Evolutionary conservation across 2,113 vertebrate genomes (phyloP), one percentile per base, ranked within the genome.

Genomic region (Canis aureus): DNA sequence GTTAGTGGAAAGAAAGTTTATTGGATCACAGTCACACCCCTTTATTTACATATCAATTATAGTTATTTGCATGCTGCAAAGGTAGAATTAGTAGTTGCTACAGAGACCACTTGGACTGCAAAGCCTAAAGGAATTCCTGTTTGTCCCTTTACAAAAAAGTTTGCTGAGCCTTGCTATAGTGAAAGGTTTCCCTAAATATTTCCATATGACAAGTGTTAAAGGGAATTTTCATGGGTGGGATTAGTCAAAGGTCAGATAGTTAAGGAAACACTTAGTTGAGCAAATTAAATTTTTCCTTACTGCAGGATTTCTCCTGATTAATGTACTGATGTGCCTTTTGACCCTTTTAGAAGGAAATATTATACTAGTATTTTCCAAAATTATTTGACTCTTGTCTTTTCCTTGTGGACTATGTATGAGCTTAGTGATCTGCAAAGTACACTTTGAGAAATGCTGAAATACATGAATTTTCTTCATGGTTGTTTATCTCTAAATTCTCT

Each of bases 211-310:
- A 53, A 17, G 69, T 74, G 67, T 89, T 94, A 96, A 92, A 84
- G 38, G 32, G 17, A 71, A 73, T 94, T 96, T 90, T 78, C 79
- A 67, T 93, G 82, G 49, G 57, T 91, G 55, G 32, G 78, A 95
- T 78, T 96, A 89, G 82, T 96, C 59, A 91, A 94, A 96, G 89
- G 92, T 97, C 90, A 96, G 82, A 93, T 82, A 88, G 81, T 96
- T 88, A 95, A 67, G 79, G 51, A 94, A 96, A 93, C 88, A 89
- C 29, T 97, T 91, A 49, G 71, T 93, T 92, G 91, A 97, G 91
- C 43, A 91, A 97, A 94, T 95, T 82, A 93, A 94, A 86, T 64
- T 80, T 97, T 91, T 92, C 35, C 78, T 93, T 95, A 66, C 35
- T 95, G 53, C 19, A 82, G 73, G 17, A 89, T 91, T 91, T 91